These are phyloP conservation scores for Lepus timidus DNA, from an alignment of 2,113 vertebrate species.

Conservation along the genomic window DNA sequence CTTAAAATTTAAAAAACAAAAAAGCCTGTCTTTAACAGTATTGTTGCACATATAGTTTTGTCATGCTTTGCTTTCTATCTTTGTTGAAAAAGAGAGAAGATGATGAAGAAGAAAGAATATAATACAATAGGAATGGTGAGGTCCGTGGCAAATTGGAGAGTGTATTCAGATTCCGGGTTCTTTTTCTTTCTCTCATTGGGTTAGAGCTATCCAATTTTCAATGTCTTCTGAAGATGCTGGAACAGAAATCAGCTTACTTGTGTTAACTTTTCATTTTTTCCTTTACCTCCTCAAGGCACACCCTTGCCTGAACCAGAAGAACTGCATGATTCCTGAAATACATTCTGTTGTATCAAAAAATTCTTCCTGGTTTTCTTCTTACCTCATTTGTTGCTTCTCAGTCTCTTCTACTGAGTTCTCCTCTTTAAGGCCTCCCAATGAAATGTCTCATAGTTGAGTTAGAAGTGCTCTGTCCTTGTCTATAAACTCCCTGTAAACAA, in stretches of 20 bases:
- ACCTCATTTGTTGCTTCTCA: neutral
- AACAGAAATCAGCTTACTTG: neutral
- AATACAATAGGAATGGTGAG: neutral
- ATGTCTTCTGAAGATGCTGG: neutral
- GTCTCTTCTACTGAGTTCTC: neutral
- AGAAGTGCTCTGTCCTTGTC: neutral
- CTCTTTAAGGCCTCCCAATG: neutral
- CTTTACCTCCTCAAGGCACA: neutral
- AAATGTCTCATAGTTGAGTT: neutral
- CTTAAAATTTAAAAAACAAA: no score
- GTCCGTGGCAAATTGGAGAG: neutral
- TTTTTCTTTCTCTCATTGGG: neutral
- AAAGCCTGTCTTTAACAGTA: no score
- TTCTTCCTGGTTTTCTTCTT: neutral
- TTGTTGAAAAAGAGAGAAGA: no score
- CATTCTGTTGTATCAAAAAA: neutral
- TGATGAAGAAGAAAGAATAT: no score
- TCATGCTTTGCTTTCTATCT: no score
- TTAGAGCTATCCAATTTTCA: neutral
- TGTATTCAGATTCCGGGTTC: neutral
- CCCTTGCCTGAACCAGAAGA: neutral
- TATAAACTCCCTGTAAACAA: neutral
- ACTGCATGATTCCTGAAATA: slow-evolving; percentile 15
- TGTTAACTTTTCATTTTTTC: slow-evolving; percentile 9
- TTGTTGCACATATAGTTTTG: no score